Evolutionary conservation across 2,797 vertebrate species (phyloP), one percentile per base, ranked within the genome.

Genomic region (Acipenser oxyrinchus): DNA sequence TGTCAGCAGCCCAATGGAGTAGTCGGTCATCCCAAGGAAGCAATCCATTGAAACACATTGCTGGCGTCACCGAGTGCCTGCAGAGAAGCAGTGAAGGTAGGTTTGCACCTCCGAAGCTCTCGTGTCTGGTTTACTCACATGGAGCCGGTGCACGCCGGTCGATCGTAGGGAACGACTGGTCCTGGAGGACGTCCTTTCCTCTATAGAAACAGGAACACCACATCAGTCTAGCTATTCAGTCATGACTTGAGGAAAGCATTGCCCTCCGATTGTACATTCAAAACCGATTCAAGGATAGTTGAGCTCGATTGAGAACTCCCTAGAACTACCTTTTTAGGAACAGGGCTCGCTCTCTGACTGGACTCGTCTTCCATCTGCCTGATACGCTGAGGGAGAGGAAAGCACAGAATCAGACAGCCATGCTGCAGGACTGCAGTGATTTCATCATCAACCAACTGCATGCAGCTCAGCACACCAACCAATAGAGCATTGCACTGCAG

Each of bases 181-280:
- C 83, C 90, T 2, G 91, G 90, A 11, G 91, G 93, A 13, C 96
- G 88, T 66, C 92, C 92, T 81, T 97, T 95, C 72, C 96, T 92
- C 96, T 99, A 85, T 61, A 73, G 57, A 74, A 60, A 77, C 18
- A 76, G 65, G 37, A 50, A 51, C 62, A 65, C 23, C 23, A 37
- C 23, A 2, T 37, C 23, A 37, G 23, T 37, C 4, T 37, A 37
- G 23, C 23, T 37, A 37, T 37, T 37, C 23, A 37, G 2, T 37
- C 23, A 37, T 37, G 2, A 37, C n/a, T 9, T 10, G 6, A 63
- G n/a, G 15, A 66, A 49, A 7, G 10, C 12, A 10, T 6, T 65
- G n/a, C 62, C 48, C 48, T 63, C 51, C 10, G 53, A 63, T 9
- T 6, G 48, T 10, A 70, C 11, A 55, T 8, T 58, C 1, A 50